phyloP scores from a whole-genome alignment of 2,797 vertebrate species.

The Xiphorhynchus erythropygius region DNA sequence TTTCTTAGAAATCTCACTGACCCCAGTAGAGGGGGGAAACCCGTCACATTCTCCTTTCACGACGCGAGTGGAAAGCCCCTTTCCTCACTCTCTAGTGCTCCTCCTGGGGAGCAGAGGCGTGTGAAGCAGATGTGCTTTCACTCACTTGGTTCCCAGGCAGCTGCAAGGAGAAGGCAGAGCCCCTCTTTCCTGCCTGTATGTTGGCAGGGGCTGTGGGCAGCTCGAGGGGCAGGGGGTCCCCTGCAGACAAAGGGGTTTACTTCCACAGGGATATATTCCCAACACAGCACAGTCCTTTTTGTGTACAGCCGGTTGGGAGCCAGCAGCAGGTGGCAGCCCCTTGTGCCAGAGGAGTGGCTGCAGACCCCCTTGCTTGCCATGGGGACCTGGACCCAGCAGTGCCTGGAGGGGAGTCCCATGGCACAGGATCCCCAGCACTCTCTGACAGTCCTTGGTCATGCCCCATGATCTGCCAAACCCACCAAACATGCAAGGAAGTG shows the following conservation, averaged over 20 bases:
- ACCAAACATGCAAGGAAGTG: rapidly evolving
- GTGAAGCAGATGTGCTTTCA: not conserved
- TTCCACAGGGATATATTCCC: not conserved
- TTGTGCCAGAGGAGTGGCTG: not conserved
- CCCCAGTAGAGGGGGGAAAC: not conserved
- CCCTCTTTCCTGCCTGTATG: not conserved
- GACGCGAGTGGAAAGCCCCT: not conserved
- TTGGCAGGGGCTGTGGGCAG: not conserved
- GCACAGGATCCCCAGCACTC: rapidly evolving
- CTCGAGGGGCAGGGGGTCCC: rapidly evolving
- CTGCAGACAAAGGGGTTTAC: not conserved
- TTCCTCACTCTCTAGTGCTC: not conserved
- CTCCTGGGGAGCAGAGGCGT: not conserved
- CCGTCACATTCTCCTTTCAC: not conserved
- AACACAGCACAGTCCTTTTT: rapidly evolving
- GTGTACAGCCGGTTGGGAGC: rapidly evolving
- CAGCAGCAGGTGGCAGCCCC: rapidly evolving
- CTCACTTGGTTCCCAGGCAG: not conserved
- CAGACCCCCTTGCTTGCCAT: rapidly evolving
- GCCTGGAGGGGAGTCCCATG: not conserved
- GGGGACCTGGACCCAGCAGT: not conserved
- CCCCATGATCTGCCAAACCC: not conserved
- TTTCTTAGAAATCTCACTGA: slow-evolving; percentile 46
- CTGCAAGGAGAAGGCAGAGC: not conserved
- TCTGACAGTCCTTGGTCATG: rapidly evolving